Evolutionary conservation across 1,140 invertebrate species (phyloP), one percentile per base, ranked within the genome.

Genomic region (Calephelis virginiensis): DNA sequence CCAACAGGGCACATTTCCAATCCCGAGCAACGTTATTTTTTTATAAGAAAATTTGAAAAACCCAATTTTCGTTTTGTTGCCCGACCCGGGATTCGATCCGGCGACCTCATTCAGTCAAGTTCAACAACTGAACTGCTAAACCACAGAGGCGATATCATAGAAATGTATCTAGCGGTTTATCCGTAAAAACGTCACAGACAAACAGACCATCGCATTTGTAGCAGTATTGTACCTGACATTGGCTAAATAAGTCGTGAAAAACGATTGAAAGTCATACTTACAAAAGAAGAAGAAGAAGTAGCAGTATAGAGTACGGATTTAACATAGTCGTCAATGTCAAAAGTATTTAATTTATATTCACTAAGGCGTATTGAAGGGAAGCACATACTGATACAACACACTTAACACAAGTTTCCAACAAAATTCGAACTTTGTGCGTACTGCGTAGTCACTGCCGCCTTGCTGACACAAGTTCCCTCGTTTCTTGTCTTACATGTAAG

Each of bases 371-470:
- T 53, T 17, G 10, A 53, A 53, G 10, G 5, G 9, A 11, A 14
- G 14, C 49, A 53, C 8, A 8, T 5, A 9, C 14, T 17, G 28
- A 53, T 17, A 53, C 12, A 13, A 53, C 49, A 53, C 14, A 10
- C 49, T 53, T 13, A 53, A 8, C 11, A 53, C 49, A 53, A 53
- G 9, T 53, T 53, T n/a, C 49, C 13, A 53, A 53, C 49, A 53
- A 53, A 53, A 9, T 53, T 6, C 9, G 9, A 53, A 53, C 49
- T 53, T 53, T 49, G 49, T 53, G 49, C 49, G 13, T 28, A 53
- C 14, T 53, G 49, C 49, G 13, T 28, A 53, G 49, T 53, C 49
- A 53, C 10, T 9, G 17, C 48, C 49, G 13, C 8, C 14, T 4
- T 53, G 49, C 6, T 17, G 49, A 53, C 14, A 10, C 14, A 53